Evolutionary conservation across 2,113 vertebrate species (phyloP), one percentile per base, ranked within the genome.

Genomic region (Sebastes fasciatus): DNA sequence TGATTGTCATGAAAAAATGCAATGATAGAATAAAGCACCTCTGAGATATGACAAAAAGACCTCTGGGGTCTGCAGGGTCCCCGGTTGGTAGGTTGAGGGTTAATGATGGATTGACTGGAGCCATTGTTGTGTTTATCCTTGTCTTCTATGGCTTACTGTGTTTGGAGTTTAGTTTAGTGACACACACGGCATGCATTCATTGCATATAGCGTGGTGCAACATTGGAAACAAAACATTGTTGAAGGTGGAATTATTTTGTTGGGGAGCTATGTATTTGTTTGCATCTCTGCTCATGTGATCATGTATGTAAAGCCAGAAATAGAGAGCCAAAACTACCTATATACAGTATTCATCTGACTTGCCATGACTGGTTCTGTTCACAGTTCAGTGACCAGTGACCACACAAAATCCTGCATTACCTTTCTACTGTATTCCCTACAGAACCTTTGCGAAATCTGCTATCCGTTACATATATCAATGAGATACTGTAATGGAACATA

Each of bases 401-500:
- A 52, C 2, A 0, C 23, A 7, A 6, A 40, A 10, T 65, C 43
- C 72, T 75, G 57, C 58, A 57, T 63, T n/a, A 45, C 16, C 52
- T 73, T 62, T 34, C 58, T 9, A 45, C 19, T 48, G 5, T 49
- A 60, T 34, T 61, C 63, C 21, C 40, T 3, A 60, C 10, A 34
- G 11, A 71, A 52, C 19, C 13, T 5, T 62, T 40, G 21, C 21
- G 6, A 57, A 8, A 42, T 57, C 1, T 23, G 21, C 62, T 68
- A 45, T 34, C 23, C 14, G 54, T 74, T 48, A 34, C 26, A 45
- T 45, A 48, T 49, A 62, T 55, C 40, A 48, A 42, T 14, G 4
- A 75, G 17, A 49, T 55, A 72, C 40, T 65, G 21, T 64, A 19
- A n/a, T 45, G 3, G 51, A 10, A 16, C 61, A 65, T 74, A 70